Conservation (phyloP, 1,140 invertebrate species). For the Drosophila yakuba region DNA sequence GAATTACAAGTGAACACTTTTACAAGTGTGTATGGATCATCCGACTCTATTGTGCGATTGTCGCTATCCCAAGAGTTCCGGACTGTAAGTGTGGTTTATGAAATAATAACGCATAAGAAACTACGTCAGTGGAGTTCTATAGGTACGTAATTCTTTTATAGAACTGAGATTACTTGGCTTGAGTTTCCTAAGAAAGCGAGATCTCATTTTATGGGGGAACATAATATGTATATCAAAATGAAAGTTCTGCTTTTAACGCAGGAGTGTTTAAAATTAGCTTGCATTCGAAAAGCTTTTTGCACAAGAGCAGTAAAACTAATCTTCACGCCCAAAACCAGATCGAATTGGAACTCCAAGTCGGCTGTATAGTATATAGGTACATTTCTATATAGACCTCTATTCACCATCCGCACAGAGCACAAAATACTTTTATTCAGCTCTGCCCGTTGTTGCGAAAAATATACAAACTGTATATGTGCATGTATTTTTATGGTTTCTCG, state of each 20-base stretch:
- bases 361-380: slow-evolving; percentile 10
- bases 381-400: slow-evolving; percentile 16
- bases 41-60: neutral
- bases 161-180: neutral
- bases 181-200: neutral
- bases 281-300: neutral
- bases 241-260: too few species aligned
- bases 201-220: neutral
- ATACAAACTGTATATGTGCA: slow-evolving; percentile 23
- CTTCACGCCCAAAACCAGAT: slow-evolving; percentile 12
- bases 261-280: neutral
- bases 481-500: slow-evolving; percentile 69
- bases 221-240: neutral
- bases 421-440: slow-evolving; percentile 16
- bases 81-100: neutral
- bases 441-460: slow-evolving; percentile 47
- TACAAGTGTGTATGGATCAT: slow-evolving; percentile 8
- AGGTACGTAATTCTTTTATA: neutral
- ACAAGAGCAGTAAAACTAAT: slow-evolving; percentile 20
- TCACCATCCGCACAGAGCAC: slow-evolving; percentile 1
- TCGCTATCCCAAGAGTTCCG: neutral
- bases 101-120: neutral
- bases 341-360: slow-evolving; percentile 1
- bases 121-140: neutral
- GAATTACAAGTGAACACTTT: slow-evolving; percentile 12